Conservation (phyloP, 1,140 invertebrate species). For the Odontomachus brunneus region DNA sequence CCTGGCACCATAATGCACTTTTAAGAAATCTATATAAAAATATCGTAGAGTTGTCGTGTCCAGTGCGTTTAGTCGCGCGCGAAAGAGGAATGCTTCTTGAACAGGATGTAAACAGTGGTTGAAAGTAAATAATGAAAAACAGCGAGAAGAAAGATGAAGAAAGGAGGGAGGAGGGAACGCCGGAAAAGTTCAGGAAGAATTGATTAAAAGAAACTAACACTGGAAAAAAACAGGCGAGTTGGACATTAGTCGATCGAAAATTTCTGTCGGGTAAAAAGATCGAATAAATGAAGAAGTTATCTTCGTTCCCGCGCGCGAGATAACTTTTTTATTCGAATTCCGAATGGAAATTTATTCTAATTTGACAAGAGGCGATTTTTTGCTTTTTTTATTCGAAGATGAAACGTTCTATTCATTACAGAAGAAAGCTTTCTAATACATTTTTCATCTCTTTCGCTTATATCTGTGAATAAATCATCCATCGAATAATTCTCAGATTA, state of each 20-base stretch:
- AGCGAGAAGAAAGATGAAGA: conserved; percentile 44
- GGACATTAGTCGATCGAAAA: conserved; percentile 13
- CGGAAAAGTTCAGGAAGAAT: not conserved
- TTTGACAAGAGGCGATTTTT: not conserved
- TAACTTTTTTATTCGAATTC: not conserved
- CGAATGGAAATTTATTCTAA: conserved; percentile 27
- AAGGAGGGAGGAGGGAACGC: not conserved
- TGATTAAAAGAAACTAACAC: not conserved
- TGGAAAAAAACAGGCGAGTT: conserved; percentile 49
- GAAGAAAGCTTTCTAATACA: not conserved
- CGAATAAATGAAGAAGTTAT: conserved; percentile 21
- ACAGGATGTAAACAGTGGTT: conserved; percentile 62
- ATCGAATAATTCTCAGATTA: not conserved
- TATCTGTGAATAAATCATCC: conserved; percentile 14
- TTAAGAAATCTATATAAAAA: conserved; percentile 85
- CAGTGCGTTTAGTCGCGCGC: conserved; percentile 76
- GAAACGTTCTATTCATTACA: conserved; percentile 1
- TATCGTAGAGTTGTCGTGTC: conserved; percentile 81
- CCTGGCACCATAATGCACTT: conserved; percentile 84
- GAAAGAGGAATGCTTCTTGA: conserved; percentile 61
- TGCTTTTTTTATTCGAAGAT: conserved; percentile 4
- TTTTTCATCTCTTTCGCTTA: not conserved
- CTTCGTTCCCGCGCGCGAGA: not conserved
- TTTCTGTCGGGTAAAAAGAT: conserved; percentile 27
- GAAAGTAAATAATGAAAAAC: conserved; percentile 52